phyloP scores from a whole-genome alignment of 2,888 invertebrate genomes.

The Criorhina ranunculi region DNA sequence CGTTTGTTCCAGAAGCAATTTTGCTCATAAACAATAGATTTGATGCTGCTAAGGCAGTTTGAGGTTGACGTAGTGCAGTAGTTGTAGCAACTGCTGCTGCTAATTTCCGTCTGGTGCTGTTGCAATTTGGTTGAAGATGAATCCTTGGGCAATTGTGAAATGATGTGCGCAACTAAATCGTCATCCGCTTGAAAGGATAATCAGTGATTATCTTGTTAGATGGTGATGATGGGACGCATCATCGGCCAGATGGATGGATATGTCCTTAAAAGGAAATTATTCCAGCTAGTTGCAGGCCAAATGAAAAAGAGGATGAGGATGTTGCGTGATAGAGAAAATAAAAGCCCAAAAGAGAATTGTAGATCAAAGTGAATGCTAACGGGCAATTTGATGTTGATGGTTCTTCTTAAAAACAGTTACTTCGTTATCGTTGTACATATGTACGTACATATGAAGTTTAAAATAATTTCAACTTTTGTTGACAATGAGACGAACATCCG shows the following conservation, averaged over 20 bases:
- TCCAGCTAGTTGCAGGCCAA: slow-evolving; percentile 40
- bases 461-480: too few species aligned
- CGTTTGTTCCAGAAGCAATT: slow-evolving; percentile 58
- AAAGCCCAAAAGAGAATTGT: slow-evolving; percentile 20
- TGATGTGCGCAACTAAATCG: slow-evolving; percentile 68
- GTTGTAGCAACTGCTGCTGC: slow-evolving; percentile 20
- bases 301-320: slow-evolving; percentile 24
- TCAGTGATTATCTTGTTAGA: slow-evolving; percentile 71
- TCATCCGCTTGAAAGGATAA: slow-evolving; percentile 66
- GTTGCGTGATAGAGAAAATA: neutral
- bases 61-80: slow-evolving; percentile 54
- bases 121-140: slow-evolving; percentile 61
- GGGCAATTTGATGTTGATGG: slow-evolving; percentile 43
- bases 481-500: neutral
- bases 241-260: slow-evolving; percentile 42
- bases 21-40: slow-evolving; percentile 71
- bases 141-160: slow-evolving; percentile 59
- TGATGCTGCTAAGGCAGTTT: slow-evolving; percentile 50
- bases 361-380: slow-evolving; percentile 65
- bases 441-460: neutral
- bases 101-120: slow-evolving; percentile 35
- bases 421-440: neutral
- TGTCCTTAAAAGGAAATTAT: slow-evolving; percentile 58
- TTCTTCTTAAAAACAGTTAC: slow-evolving; percentile 28
- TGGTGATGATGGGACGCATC: slow-evolving; percentile 67